Evolutionary conservation across 2,888 invertebrate genomes (phyloP).

Genomic region (Philopedon plagiatum): DNA sequence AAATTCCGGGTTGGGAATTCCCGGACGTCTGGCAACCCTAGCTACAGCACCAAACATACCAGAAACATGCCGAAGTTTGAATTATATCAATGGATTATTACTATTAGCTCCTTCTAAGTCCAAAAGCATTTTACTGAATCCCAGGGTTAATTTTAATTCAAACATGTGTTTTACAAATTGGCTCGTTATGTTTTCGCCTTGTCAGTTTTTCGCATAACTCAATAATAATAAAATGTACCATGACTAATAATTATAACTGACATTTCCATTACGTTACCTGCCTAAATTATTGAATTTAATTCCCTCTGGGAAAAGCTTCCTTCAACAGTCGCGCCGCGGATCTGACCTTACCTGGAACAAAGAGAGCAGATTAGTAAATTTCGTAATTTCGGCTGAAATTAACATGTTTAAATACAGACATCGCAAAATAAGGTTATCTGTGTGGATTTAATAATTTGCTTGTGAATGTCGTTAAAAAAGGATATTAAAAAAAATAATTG

Average conservation of each 20-base stretch:
- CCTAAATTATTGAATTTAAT: background rate
- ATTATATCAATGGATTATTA: too few relatives aligned
- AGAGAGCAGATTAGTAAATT: background rate
- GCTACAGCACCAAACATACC: too few relatives aligned
- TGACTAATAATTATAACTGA: conserved; percentile 5
- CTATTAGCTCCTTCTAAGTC: too few relatives aligned
- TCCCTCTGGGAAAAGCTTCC: background rate
- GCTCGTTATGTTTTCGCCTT: too few relatives aligned
- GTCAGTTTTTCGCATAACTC: background rate
- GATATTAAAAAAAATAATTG: background rate
- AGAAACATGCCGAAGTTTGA: too few relatives aligned
- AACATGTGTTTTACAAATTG: too few relatives aligned
- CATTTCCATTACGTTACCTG: conserved; percentile 8
- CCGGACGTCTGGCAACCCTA: too few relatives aligned
- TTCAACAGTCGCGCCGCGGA: background rate
- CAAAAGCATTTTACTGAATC: too few relatives aligned
- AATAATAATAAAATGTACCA: background rate
- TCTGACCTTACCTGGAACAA: conserved; percentile 13
- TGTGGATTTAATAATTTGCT: background rate
- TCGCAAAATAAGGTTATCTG: background rate
- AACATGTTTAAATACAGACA: background rate
- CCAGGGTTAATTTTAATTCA: too few relatives aligned
- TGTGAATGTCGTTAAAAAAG: background rate
- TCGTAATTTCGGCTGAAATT: background rate
- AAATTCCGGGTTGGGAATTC: too few relatives aligned